Percentiles rank a stretch among this genome's conserved stretches.
phyloP scores from a whole-genome alignment of 53 echinoderm and acorn worm genomes.

The Stichopus horrens region DNA sequence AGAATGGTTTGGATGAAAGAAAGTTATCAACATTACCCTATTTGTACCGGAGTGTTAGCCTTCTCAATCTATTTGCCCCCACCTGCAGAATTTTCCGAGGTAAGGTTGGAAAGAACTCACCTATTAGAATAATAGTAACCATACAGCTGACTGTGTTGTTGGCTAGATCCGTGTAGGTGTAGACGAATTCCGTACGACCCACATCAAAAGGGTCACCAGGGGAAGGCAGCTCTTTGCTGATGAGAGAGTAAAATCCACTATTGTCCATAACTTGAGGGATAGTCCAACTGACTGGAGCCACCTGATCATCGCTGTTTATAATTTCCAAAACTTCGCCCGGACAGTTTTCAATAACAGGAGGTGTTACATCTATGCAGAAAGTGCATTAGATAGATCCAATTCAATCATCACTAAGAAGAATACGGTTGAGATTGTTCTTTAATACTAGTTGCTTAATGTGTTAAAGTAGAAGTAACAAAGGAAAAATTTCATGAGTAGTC shows the following conservation, averaged over 20 bases:
- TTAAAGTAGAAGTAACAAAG: no score
- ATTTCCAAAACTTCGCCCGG: not conserved
- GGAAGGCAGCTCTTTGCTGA: not conserved
- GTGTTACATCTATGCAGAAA: slow-evolving; percentile 9
- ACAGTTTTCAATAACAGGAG: slow-evolving; percentile 21
- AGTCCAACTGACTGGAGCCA: slow-evolving; percentile 15
- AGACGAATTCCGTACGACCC: not conserved
- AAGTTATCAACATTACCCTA: no score
- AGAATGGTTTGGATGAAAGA: no score
- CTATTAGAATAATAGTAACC: not conserved
- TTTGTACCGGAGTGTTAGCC: no score
- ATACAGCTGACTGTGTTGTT: slow-evolving; percentile 17
- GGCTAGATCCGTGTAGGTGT: slow-evolving; percentile 17
- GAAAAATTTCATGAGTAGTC: no score
- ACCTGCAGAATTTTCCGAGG: no score
- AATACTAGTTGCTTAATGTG: no score
- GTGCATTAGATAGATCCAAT: no score
- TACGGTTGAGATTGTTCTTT: no score
- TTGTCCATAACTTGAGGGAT: slow-evolving; percentile 16
- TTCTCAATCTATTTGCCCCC: no score
- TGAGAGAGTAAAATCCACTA: slow-evolving; percentile 7
- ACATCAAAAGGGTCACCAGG: slow-evolving; percentile 18
- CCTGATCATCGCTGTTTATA: slow-evolving; percentile 6
- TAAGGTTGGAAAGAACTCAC: not conserved
- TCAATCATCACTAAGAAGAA: no score